A percentile compares a stretch with the other conserved stretches of the same genome.
These are phyloP conservation scores for Dipus sagitta DNA, from an alignment of 2,797 vertebrate genomes.

Conservation along the genomic window DNA sequence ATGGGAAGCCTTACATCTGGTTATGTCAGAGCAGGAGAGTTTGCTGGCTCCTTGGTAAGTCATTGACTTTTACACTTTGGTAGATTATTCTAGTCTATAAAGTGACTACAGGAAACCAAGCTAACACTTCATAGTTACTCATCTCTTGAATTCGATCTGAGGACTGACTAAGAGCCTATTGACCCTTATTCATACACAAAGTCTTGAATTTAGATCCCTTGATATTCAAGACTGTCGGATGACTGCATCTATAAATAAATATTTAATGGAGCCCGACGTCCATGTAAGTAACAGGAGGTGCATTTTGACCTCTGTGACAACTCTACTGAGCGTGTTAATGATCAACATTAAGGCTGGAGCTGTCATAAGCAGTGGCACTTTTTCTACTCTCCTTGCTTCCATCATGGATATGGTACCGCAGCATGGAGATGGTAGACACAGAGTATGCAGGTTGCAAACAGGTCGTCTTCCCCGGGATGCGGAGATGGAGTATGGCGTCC, in stretches of 20 bases:
- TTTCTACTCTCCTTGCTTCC: neutral
- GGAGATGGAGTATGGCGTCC: neutral
- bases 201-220: neutral
- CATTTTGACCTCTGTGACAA: constrained; percentile 36
- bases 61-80: neutral
- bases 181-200: neutral
- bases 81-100: constrained; percentile 18
- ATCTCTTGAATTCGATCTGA: constrained; percentile 12
- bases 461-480: neutral
- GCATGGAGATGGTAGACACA: neutral
- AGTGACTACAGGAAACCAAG: neutral
- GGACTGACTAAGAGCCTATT: neutral
- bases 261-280: constrained; percentile 16
- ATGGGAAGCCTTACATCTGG: neutral
- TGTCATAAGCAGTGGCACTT: neutral
- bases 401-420: neutral
- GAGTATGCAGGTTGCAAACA: neutral
- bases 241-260: neutral
- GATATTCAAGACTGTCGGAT: neutral
- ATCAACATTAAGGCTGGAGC: constrained; percentile 30
- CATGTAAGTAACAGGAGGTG: neutral
- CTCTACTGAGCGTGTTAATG: constrained; percentile 37
- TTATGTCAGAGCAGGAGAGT: neutral
- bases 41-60: neutral
- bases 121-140: neutral